These are phyloP conservation scores for Dryobotodes eremita DNA, from an alignment of 2,888 invertebrate species.

Conservation along the genomic window DNA sequence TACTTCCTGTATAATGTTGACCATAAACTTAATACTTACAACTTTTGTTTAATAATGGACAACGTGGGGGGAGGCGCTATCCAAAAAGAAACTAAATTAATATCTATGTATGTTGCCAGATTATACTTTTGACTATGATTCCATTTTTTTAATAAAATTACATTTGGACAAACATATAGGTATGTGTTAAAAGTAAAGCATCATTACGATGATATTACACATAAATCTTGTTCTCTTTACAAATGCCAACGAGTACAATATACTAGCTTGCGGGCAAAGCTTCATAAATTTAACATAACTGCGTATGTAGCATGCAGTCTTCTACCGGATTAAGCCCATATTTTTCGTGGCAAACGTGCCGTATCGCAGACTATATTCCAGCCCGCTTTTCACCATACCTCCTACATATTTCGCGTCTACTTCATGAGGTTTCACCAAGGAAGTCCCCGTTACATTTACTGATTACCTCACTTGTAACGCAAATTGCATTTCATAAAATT, in stretches of 20 bases:
- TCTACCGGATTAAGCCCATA: slow-evolving; percentile 70
- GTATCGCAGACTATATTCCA: slow-evolving; percentile 72
- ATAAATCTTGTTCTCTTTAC: slow-evolving; percentile 21
- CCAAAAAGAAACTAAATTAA: slow-evolving; percentile 2
- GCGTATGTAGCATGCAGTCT: slow-evolving; percentile 49
- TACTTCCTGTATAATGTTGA: slow-evolving; percentile 44
- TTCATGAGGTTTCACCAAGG: slow-evolving; percentile 19
- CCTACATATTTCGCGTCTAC: slow-evolving; percentile 40
- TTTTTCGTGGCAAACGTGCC: slow-evolving; percentile 74
- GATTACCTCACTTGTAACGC: slow-evolving; percentile 27
- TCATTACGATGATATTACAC: background rate
- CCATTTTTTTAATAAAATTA: background rate
- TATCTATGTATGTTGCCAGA: background rate
- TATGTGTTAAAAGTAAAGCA: background rate
- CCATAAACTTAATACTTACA: slow-evolving; percentile 40
- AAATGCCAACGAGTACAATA: slow-evolving; percentile 29
- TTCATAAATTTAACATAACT: slow-evolving; percentile 56
- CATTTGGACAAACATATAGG: background rate
- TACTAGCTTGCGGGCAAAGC: slow-evolving; percentile 29
- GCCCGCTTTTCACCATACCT: slow-evolving; percentile 44
- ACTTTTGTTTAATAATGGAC: slow-evolving; percentile 15
- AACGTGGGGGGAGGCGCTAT: background rate
- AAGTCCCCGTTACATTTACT: slow-evolving; percentile 27
- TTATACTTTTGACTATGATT: background rate
- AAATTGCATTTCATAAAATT: slow-evolving; percentile 32